Evolutionary conservation across 2,113 vertebrate genomes (phyloP), one percentile per base, ranked within the genome.

Genomic region (Platichthys flesus): DNA sequence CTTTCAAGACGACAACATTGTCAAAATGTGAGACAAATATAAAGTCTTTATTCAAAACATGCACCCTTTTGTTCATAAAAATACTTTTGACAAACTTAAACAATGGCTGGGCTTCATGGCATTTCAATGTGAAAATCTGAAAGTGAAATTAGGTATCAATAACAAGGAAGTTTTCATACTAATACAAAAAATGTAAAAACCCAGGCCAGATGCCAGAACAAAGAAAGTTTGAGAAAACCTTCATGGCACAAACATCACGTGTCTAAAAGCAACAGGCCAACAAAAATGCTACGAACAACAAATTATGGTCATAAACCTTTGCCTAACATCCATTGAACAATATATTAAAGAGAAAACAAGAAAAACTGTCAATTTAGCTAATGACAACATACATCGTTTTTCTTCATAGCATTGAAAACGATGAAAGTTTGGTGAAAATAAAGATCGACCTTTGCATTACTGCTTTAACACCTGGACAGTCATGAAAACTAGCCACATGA

Each of bases 71-170:
- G 31, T 9, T 45, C 10, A 15, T 45, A 51, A 51, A 51, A 51
- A 20, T 51, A 51, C 47, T 51, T 51, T 16, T 20, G 16, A 18
- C 47, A 83, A 51, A 84, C 57, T 81, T 67, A 45, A 37, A 37
- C 71, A 71, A 61, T 5, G 15, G 47, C 40, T 18, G 58, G n/a
- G 57, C 37, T 47, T 24, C 63, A 60, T 64, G 12, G 42, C 42
- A 45, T 74, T 81, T 83, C 13, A 76, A 56, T 78, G 54, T 72
- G 52, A 75, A 81, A 81, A 82, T 79, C 28, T 31, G 5, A 31
- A 21, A 57, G 73, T 4, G 24, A 69, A 69, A 7, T 5, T 8
- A 31, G 69, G 9, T 9, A 37, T 37, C 9, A 37, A 37, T 37
- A 9, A 42, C 40, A 42, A 42, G 9, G 18, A 71, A 69, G 21